Evolutionary conservation across 2,797 vertebrate species (phyloP).

Genomic region (Aselliscus stoliczkanus): DNA sequence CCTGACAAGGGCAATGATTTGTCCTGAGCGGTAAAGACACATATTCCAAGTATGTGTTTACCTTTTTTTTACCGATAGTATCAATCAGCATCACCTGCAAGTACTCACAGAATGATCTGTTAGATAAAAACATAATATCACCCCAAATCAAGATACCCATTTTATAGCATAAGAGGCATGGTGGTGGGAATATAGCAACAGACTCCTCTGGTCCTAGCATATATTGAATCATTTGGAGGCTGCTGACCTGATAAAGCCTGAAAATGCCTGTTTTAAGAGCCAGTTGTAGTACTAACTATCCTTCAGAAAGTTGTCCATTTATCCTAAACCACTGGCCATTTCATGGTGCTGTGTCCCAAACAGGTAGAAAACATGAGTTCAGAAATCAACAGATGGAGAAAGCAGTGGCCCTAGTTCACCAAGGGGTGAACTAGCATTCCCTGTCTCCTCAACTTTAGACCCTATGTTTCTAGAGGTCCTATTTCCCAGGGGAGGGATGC

Average conservation of each 20-base stretch:
- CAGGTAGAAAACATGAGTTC: neutral
- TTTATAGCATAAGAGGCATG: neutral
- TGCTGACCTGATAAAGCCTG: neutral
- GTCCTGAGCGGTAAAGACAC: neutral
- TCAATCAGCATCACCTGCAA: neutral
- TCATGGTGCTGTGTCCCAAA: neutral
- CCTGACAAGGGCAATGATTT: neutral
- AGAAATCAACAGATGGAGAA: neutral
- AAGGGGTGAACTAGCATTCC: neutral
- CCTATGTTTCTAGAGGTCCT: neutral
- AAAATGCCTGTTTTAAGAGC: neutral
- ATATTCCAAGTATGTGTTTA: neutral
- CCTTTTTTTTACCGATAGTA: neutral
- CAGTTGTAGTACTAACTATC: neutral
- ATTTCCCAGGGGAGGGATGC: neutral
- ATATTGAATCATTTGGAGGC: neutral
- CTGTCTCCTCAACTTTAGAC: neutral
- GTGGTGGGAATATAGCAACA: neutral
- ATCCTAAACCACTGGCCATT: neutral
- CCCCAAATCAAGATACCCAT: neutral
- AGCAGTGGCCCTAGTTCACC: neutral
- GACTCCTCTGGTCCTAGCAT: neutral
- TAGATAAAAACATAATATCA: neutral
- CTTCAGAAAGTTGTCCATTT: neutral
- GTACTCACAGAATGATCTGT: neutral